Percentiles rank a stretch among this genome's conserved stretches.
Conservation (phyloP, 2,113 vertebrate species). For the Gopherus evgoodei region DNA sequence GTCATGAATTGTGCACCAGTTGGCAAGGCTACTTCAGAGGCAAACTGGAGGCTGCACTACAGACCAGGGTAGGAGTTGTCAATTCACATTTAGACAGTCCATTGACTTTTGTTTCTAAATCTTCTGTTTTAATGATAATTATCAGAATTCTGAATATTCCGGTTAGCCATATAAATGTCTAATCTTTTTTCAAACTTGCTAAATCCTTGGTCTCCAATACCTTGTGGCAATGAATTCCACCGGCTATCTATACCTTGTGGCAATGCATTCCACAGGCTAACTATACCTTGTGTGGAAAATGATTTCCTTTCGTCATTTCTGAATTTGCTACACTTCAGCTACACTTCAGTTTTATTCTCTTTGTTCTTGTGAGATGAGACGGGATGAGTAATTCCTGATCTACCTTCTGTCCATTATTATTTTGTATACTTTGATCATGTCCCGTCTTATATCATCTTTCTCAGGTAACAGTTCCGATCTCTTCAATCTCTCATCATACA, state of each 20-base stretch:
- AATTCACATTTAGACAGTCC: neutral
- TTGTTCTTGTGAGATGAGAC: neutral
- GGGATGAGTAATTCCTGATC: neutral
- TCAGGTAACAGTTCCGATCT: neutral
- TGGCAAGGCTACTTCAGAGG: neutral
- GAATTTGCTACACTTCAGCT: neutral
- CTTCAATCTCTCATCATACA: neutral
- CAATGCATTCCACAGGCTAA: neutral
- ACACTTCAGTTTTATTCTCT: neutral
- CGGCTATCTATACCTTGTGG: neutral
- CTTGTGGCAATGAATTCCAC: constrained; percentile 6
- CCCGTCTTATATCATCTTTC: neutral
- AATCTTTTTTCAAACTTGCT: neutral
- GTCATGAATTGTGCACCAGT: neutral
- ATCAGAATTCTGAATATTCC: neutral
- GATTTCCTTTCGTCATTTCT: neutral
- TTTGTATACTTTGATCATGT: constrained; percentile 7
- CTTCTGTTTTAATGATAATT: constrained; percentile 4
- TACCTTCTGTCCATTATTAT: neutral
- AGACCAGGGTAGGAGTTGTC: neutral
- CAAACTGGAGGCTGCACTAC: neutral
- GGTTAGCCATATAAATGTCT: neutral
- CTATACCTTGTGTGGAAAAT: neutral
- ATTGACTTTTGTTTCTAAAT: neutral
- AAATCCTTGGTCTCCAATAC: neutral